phyloP scores from a whole-genome alignment of 2,113 vertebrate genomes.

The Rutilus rutilus region DNA sequence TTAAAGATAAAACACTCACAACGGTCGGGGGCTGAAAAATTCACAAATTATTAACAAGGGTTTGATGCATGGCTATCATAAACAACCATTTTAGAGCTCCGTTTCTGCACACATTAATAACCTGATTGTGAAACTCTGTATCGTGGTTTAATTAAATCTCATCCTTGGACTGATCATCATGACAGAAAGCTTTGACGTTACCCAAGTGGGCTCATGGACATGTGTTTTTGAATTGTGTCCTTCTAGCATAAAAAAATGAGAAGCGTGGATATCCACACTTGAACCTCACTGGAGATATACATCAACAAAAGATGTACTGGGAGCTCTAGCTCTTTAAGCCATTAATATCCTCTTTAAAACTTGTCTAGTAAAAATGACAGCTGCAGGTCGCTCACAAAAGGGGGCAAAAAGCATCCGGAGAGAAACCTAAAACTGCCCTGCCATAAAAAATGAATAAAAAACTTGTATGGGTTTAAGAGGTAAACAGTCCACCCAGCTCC shows the following conservation, averaged over 20 bases:
- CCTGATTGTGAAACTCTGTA: constrained; percentile 20
- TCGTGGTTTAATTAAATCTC: neutral
- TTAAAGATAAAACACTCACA: constrained; percentile 72
- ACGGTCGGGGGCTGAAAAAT: constrained; percentile 49
- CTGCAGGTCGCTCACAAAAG: constrained; percentile 75
- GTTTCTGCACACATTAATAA: constrained; percentile 29
- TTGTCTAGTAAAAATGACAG: constrained; percentile 81
- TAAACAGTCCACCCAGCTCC: constrained; percentile 53
- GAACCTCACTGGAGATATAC: neutral
- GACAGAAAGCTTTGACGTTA: neutral
- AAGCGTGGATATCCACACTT: neutral
- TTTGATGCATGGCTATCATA: constrained; percentile 36
- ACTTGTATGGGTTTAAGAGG: constrained; percentile 73
- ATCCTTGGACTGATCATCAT: neutral
- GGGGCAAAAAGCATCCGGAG: constrained; percentile 70
- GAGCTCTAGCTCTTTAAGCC: constrained; percentile 76
- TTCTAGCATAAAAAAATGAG: neutral
- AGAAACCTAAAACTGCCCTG: constrained; percentile 74
- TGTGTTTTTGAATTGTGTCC: neutral
- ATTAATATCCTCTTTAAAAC: constrained; percentile 78
- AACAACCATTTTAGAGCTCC: constrained; percentile 10
- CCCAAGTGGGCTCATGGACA: neutral
- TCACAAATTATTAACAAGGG: constrained; percentile 67
- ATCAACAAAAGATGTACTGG: constrained; percentile 29
- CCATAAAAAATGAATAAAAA: constrained; percentile 72